Percentiles rank a stretch among this genome's conserved stretches.
Conservation (phyloP, 1,140 invertebrate genomes). For the Centruroides sculpturatus region DNA sequence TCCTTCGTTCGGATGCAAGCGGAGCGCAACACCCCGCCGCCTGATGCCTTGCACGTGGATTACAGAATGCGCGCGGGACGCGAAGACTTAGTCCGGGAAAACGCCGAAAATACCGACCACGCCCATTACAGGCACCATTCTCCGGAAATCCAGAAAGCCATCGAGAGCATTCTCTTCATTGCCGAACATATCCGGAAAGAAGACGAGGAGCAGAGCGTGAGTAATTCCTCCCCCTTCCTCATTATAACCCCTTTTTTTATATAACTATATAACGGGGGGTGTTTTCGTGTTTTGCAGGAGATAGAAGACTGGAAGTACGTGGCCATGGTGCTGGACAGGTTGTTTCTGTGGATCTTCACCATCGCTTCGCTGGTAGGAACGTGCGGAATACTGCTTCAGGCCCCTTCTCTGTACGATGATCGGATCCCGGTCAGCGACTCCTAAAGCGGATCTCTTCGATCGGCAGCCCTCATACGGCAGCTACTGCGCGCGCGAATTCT, state of each 20-base stretch:
- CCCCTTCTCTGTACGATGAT: conserved; percentile 40
- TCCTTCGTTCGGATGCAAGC: neutral
- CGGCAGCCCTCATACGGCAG: conserved; percentile 14
- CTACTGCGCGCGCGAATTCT: neutral
- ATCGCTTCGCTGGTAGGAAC: conserved; percentile 85
- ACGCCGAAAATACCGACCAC: neutral
- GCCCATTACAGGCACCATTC: neutral
- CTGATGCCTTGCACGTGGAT: neutral
- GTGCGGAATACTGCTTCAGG: conserved; percentile 77
- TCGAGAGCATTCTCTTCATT: conserved; percentile 88
- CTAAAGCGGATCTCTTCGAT: conserved; percentile 5
- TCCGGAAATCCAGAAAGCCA: conserved; percentile 71
- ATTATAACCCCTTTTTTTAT: too few species aligned
- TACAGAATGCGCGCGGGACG: neutral
- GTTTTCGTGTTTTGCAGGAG: conserved; percentile 39
- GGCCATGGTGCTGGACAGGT: conserved; percentile 94
- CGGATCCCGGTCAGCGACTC: conserved; percentile 63
- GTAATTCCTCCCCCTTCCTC: conserved; percentile 5
- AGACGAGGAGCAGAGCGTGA: conserved; percentile 85
- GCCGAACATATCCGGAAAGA: conserved; percentile 93
- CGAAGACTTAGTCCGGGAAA: neutral
- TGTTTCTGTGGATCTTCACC: conserved; percentile 94
- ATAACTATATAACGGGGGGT: too few species aligned
- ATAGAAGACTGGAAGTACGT: conserved; percentile 99
- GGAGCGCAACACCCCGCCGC: neutral